phyloP scores from a whole-genome alignment of 1,140 invertebrate species.

The Brachionus asplanchnoidis region DNA sequence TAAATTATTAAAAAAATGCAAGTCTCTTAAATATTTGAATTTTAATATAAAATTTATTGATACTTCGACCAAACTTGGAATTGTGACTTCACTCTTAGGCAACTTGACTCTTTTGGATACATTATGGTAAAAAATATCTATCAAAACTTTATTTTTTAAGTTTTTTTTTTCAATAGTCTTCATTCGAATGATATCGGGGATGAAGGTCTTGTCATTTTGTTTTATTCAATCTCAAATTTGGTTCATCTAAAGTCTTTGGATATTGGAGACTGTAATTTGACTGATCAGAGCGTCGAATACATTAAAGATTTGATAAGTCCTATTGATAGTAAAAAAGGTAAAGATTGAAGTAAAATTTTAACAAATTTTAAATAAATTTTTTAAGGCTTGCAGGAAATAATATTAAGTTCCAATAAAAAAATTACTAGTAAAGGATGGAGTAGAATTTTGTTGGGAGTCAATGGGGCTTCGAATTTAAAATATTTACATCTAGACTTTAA shows the following conservation, averaged over 20 bases:
- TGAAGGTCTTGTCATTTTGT: background rate
- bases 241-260: background rate
- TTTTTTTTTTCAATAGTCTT: background rate
- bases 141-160: background rate
- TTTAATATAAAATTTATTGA: constrained; percentile 36
- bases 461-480: background rate
- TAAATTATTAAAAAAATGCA: constrained; percentile 31
- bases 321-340: background rate
- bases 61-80: background rate
- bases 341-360: background rate
- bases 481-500: constrained; percentile 33
- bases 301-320: constrained; percentile 7
- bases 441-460: constrained; percentile 9
- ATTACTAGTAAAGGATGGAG: constrained; percentile 1
- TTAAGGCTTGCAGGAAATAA: constrained; percentile 24
- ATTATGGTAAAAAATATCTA: background rate
- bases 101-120: constrained; percentile 7
- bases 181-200: constrained; percentile 23
- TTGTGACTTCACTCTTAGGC: background rate
- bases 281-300: constrained; percentile 19
- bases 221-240: constrained; percentile 16
- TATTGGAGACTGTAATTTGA: constrained; percentile 25
- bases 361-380: background rate
- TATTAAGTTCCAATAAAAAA: constrained; percentile 15
- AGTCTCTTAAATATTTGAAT: constrained; percentile 11